These are phyloP conservation scores for Pelvicachromis taeniatus DNA, from an alignment of 2,113 vertebrate genomes.

Conservation along the genomic window DNA sequence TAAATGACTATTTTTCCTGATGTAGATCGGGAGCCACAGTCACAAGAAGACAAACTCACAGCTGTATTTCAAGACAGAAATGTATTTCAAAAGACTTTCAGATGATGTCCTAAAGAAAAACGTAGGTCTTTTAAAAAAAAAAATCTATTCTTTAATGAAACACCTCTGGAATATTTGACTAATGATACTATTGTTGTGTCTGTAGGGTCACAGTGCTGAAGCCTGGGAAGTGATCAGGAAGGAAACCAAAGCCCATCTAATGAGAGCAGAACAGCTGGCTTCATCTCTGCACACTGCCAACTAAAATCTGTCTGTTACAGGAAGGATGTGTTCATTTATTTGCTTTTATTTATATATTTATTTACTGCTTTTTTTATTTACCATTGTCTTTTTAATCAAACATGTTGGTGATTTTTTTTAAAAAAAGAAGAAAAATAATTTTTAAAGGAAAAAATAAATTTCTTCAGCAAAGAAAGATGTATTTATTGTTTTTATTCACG, in stretches of 20 bases:
- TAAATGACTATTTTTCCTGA: neutral
- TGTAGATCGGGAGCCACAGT: neutral
- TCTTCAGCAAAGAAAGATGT: neutral
- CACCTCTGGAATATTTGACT: neutral
- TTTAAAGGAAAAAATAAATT: neutral
- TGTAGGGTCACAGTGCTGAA: no score
- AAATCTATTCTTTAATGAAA: neutral
- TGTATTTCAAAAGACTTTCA: conserved; percentile 50
- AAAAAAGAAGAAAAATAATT: neutral
- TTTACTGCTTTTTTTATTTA: rapidly evolving
- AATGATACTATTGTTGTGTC: neutral
- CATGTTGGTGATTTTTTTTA: neutral
- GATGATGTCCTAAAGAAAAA: neutral
- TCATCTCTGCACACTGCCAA: no score
- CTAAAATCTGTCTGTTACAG: no score
- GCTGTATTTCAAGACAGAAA: neutral
- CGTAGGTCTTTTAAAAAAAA: rapidly evolving
- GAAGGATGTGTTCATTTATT: neutral
- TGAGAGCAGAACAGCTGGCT: no score
- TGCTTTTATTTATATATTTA: neutral
- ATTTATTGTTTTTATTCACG: neutral
- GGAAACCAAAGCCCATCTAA: no score
- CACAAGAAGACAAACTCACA: neutral
- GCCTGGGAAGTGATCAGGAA: no score
- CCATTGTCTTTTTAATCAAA: neutral